Evolutionary conservation across 2,888 invertebrate species (phyloP), one percentile per base, ranked within the genome.

Genomic region (Nomada goodeniana): DNA sequence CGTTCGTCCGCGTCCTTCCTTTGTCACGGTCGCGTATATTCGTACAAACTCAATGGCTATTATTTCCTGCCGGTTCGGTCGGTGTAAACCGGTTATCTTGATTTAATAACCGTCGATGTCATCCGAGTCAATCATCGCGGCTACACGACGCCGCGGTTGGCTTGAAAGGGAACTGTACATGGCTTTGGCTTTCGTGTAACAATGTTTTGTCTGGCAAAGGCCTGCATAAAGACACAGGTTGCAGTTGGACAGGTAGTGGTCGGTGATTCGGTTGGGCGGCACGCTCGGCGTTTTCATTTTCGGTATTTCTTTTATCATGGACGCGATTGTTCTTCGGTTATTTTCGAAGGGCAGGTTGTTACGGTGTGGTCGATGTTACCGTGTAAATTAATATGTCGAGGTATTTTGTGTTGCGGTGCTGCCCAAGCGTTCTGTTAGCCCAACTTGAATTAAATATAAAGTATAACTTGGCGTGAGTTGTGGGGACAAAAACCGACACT

Each of bases 51-150:
- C 83, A 65, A 82, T 74, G 84, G 86, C 87, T 86, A 90, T 89
- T 90, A 86, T 88, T 90, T 85, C 83, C 76, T 84, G 80, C 65
- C 73, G 76, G 63, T 60, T 20, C 71, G 53, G 65, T 57, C 86
- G n/a, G 61, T 77, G 83, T 79, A 76, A 80, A 82, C 61, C 82
- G 77, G 76, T 89, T 89, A 91, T 91, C 91, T 91, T 89, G 91
- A 91, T 91, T 90, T 86, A 91, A 91, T 91, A 90, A 91, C 88
- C 89, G 90, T 91, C 90, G 88, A 90, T 91, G 89, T 90, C 90
- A 90, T 90, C 86, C 77, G 75, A 74, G 78, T 82, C 71, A 57
- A 60, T 63, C 64, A 67, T 77, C 64, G 36, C 36, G 52, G 60
- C 42, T 68, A 74, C 74, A 68, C 53, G 70, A 3, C 69, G 57